Evolutionary conservation across 1,140 invertebrate species (phyloP).

Genomic region (Trichonephila clavipes): DNA sequence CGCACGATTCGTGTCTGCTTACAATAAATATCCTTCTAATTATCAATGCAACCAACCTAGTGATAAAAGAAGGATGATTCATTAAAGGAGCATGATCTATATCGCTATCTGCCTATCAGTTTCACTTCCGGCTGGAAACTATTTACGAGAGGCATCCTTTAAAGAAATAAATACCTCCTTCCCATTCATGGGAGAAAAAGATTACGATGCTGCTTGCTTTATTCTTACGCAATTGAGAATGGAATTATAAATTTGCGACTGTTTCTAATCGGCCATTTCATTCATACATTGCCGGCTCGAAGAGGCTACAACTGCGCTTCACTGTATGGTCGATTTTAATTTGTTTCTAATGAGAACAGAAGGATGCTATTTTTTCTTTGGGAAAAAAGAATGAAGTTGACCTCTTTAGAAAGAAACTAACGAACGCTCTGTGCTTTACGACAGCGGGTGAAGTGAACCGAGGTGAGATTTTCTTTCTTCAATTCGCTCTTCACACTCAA

Average conservation of each 20-base stretch:
- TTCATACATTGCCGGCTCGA: slow-evolving; percentile 35
- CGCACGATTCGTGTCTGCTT: neutral
- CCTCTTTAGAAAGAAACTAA: slow-evolving; percentile 15
- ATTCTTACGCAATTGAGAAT: slow-evolving; percentile 49
- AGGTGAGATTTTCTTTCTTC: slow-evolving; percentile 26
- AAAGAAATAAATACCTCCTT: slow-evolving; percentile 69
- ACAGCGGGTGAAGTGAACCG: slow-evolving; percentile 1
- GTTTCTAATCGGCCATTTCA: slow-evolving; percentile 61
- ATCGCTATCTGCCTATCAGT: slow-evolving; percentile 73
- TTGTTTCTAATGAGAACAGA: slow-evolving; percentile 31
- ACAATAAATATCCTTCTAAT: slow-evolving; percentile 16
- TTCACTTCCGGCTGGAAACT: slow-evolving; percentile 74
- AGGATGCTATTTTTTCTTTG: neutral
- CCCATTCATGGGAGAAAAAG: slow-evolving; percentile 68
- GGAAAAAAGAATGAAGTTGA: slow-evolving; percentile 6
- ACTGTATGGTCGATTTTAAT: slow-evolving; percentile 13
- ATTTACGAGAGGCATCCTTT: slow-evolving; percentile 74
- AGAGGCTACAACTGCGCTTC: neutral
- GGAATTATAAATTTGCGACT: slow-evolving; percentile 52
- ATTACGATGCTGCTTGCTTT: slow-evolving; percentile 56
- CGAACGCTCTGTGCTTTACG: slow-evolving; percentile 25
- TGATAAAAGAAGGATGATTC: slow-evolving; percentile 26
- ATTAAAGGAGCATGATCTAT: slow-evolving; percentile 53
- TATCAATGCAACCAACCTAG: neutral
- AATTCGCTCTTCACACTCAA: neutral